phyloP scores from a whole-genome alignment of 2,888 invertebrate species.

The Beris morrisii region DNA sequence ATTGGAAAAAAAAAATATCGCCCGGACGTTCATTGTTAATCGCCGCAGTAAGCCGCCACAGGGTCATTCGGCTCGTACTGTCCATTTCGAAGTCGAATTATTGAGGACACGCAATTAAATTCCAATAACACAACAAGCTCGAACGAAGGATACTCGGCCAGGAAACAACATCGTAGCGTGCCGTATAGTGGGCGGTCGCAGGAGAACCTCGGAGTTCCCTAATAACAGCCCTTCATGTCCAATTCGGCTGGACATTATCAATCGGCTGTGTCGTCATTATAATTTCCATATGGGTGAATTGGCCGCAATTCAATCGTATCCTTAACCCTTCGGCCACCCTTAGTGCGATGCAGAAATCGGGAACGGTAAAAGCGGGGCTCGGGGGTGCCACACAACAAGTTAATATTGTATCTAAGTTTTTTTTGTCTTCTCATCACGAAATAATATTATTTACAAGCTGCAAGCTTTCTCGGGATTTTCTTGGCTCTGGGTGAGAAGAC shows the following conservation, averaged over 20 bases:
- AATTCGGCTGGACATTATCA: neutral
- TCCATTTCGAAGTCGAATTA: conserved; percentile 16
- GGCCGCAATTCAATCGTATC: neutral
- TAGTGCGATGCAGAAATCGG: no score
- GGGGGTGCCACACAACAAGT: no score
- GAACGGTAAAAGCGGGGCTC: no score
- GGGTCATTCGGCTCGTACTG: neutral
- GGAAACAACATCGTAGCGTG: neutral
- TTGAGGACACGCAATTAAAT: conserved; percentile 24
- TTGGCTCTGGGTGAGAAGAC: conserved; percentile 1
- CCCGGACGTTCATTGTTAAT: no score
- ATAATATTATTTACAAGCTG: conserved; percentile 22
- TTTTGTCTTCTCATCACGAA: neutral
- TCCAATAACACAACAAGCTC: conserved; percentile 21
- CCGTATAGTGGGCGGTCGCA: no score
- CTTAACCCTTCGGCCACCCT: no score
- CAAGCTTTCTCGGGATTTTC: conserved; percentile 9
- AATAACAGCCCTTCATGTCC: no score
- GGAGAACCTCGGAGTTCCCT: no score
- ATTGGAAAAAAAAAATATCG: no score
- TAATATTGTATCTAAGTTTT: no score
- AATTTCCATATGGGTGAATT: conserved; percentile 22
- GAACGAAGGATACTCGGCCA: conserved; percentile 3
- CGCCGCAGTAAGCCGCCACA: no score
- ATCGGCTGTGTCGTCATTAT: conserved; percentile 17